Evolutionary conservation across 2,888 invertebrate species (phyloP).

Genomic region (Himalopsyche japonica): DNA sequence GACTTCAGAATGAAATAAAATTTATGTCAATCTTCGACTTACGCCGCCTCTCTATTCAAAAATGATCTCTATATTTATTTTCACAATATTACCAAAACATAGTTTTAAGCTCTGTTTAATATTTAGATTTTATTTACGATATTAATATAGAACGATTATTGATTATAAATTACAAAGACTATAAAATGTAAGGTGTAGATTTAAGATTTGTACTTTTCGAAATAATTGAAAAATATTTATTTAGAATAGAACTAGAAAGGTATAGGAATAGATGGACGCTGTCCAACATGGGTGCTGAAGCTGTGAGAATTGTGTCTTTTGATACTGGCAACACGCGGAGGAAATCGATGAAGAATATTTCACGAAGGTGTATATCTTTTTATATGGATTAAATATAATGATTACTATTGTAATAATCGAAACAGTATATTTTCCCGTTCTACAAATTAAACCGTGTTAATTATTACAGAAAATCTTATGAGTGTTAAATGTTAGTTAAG

Average conservation of each 20-base stretch:
- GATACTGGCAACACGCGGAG: neutral
- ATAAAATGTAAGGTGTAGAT: neutral
- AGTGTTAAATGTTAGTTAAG: neutral
- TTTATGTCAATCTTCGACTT: no score
- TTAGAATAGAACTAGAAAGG: neutral
- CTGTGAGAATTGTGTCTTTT: neutral
- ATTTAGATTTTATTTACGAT: neutral
- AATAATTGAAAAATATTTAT: neutral
- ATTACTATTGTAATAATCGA: neutral
- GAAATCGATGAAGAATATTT: neutral
- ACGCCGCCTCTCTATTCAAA: no score
- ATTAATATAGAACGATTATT: neutral
- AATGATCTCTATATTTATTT: no score
- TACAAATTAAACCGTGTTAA: neutral
- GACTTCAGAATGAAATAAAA: no score
- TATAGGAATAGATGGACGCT: neutral
- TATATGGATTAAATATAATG: neutral
- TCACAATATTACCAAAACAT: no score
- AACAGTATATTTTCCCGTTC: neutral
- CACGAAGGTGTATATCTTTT: neutral
- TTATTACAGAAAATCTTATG: neutral
- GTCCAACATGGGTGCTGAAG: conserved; percentile 4
- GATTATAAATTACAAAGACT: neutral
- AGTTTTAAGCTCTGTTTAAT: neutral
- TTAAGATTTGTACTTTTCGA: neutral